These are phyloP conservation scores for Zaprionus obscuricornis DNA, from an alignment of 2,888 invertebrate species.

Conservation along the genomic window DNA sequence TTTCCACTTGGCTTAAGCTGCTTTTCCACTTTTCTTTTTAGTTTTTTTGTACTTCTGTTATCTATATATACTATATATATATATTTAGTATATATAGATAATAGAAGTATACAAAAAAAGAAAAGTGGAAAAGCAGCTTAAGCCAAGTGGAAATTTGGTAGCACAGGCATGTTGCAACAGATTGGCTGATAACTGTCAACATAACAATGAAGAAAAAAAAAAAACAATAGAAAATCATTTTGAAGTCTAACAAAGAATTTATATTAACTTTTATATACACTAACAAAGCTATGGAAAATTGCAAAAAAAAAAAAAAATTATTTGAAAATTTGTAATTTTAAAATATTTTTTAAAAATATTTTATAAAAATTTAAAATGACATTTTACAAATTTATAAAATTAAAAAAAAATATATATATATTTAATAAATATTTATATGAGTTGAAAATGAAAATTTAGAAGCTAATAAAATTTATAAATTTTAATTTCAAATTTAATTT, in stretches of 20 bases:
- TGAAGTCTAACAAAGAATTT: neutral
- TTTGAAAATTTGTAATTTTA: neutral
- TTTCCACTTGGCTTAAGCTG: slow-evolving; percentile 34
- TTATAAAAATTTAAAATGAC: neutral
- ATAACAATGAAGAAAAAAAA: slow-evolving; percentile 29
- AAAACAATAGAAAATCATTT: slow-evolving; percentile 1
- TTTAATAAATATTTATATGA: too few species aligned
- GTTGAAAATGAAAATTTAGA: too few species aligned
- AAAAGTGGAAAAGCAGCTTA: slow-evolving; percentile 17
- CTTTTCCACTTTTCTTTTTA: too few species aligned
- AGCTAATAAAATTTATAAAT: too few species aligned
- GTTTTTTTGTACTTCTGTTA: too few species aligned
- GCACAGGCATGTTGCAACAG: slow-evolving; percentile 39
- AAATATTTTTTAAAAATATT: neutral
- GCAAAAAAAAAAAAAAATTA: too few species aligned
- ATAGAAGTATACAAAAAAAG: too few species aligned
- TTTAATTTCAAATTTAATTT: too few species aligned
- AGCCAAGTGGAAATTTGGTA: slow-evolving; percentile 36
- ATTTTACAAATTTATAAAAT: too few species aligned
- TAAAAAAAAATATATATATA: too few species aligned
- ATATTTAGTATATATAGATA: too few species aligned
- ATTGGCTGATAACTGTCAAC: slow-evolving; percentile 44
- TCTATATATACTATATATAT: too few species aligned
- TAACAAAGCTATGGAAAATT: neutral
- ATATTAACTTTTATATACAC: slow-evolving; percentile 4